Evolutionary conservation across 2,113 vertebrate genomes (phyloP), one percentile per base, ranked within the genome.

Genomic region (Ophiodon elongatus): DNA sequence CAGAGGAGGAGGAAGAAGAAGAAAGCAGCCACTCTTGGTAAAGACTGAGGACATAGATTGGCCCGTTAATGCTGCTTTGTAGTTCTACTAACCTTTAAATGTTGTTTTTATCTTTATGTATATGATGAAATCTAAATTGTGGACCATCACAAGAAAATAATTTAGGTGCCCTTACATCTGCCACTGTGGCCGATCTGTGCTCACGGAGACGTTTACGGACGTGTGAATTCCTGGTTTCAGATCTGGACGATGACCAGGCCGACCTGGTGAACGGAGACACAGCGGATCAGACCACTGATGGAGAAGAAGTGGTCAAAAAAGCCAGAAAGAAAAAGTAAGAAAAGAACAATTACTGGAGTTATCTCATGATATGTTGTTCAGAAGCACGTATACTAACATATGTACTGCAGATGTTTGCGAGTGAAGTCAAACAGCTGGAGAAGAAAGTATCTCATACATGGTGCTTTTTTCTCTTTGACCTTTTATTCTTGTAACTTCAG

Each of bases 261-360:
- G 91, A 96, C 3, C 94, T 98, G 82, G 96, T 93, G 89, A 97
- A 96, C 60, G 96, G 96, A 83, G 97, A 96, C 17, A 88, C 95
- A 6, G 60, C 91, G 6, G 95, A 97, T 80, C 95, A 97, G 81
- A 92, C 92, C 43, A 94, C 95, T 0, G 91, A 95, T n/a, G 96
- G 96, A 80, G 97, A 97, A 74, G 93, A 96, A 3, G 92, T 95
- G 43, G 91, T 89, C 63, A 96, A 94, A 66, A 99, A 97, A 88
- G 88, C 94, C 69, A 96, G 90, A 75, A 98, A 95, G 93, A 98
- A 93, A 90, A 99, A 97, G 98, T 98, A 93, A 96, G 96, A 85
- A 29, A 1, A 11, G 3, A 17, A 41, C 21, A n/a, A 13, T 27
- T 50, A 15, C 25, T 14, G 25, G 11, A 57, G 11, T n/a, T 54